Percentiles rank a stretch among this genome's conserved stretches.
Evolutionary conservation across 2,113 vertebrate genomes (phyloP).

Genomic region (Albula glossodonta): DNA sequence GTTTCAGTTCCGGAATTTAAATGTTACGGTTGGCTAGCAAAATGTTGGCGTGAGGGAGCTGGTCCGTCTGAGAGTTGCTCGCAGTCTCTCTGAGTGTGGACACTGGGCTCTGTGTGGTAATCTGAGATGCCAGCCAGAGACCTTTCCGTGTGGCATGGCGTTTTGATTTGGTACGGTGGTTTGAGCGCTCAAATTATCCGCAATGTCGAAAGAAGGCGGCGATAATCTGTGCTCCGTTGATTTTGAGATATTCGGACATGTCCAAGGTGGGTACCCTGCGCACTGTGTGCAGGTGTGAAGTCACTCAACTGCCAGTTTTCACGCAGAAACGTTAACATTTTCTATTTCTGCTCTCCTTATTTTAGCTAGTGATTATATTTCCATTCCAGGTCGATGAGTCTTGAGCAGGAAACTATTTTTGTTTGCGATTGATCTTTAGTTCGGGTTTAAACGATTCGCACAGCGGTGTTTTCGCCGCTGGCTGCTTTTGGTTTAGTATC

Average conservation of each 20-base stretch:
- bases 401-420: too few species aligned
- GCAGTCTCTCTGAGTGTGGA: background rate
- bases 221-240: conserved; percentile 78
- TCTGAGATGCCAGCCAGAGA: background rate
- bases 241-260: conserved; percentile 86
- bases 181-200: background rate
- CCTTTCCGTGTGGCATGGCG: too few species aligned
- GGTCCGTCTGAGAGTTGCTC: background rate
- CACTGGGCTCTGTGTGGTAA: background rate
- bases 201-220: conserved; percentile 59
- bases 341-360: background rate
- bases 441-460: too few species aligned
- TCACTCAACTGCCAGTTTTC: background rate
- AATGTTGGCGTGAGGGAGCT: too few species aligned
- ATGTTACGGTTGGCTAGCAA: too few species aligned
- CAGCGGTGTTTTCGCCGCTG: too few species aligned
- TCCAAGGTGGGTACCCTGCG: conserved; percentile 76
- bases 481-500: background rate
- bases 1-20: too few species aligned
- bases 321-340: background rate
- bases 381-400: background rate
- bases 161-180: background rate
- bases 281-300: background rate
- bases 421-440: too few species aligned
- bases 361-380: background rate